Evolutionary conservation across 2,888 invertebrate genomes (phyloP).

Genomic region (Omphaloscelis lunosa): DNA sequence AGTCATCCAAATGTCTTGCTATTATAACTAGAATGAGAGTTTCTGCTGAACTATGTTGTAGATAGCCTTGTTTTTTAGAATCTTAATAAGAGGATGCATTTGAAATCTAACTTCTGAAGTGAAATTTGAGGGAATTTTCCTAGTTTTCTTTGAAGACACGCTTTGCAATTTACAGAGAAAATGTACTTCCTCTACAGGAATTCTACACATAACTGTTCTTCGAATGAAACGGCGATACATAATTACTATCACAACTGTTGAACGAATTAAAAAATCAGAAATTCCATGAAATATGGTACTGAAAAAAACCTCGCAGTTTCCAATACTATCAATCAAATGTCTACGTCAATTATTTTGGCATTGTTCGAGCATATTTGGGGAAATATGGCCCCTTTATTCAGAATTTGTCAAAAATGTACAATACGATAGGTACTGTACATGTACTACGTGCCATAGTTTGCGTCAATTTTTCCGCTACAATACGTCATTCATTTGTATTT

Average conservation of each 20-base stretch:
- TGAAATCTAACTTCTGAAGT: conserved; percentile 23
- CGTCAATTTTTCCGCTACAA: background rate
- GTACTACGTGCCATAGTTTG: background rate
- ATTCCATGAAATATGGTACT: background rate
- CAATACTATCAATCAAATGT: background rate
- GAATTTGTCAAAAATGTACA: background rate
- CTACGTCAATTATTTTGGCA: background rate
- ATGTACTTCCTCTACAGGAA: background rate
- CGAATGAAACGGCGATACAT: background rate
- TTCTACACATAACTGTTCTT: background rate
- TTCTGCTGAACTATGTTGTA: conserved; percentile 51
- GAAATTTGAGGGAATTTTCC: conserved; percentile 18
- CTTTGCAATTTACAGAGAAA: conserved; percentile 7
- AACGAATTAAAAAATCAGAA: background rate
- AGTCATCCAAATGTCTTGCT: conserved; percentile 60
- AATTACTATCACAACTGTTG: background rate
- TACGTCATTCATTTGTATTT: background rate
- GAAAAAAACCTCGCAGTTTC: background rate
- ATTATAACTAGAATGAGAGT: conserved; percentile 41
- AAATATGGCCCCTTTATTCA: no score
- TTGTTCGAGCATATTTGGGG: background rate
- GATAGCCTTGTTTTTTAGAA: conserved; percentile 39
- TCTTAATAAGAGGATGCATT: conserved; percentile 8
- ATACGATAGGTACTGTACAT: background rate
- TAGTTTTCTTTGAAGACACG: background rate